A percentile compares a stretch with the other conserved stretches of the same genome.
These are phyloP conservation scores for Papilio glaucus DNA, from an alignment of 1,140 invertebrate species.

Conservation along the genomic window DNA sequence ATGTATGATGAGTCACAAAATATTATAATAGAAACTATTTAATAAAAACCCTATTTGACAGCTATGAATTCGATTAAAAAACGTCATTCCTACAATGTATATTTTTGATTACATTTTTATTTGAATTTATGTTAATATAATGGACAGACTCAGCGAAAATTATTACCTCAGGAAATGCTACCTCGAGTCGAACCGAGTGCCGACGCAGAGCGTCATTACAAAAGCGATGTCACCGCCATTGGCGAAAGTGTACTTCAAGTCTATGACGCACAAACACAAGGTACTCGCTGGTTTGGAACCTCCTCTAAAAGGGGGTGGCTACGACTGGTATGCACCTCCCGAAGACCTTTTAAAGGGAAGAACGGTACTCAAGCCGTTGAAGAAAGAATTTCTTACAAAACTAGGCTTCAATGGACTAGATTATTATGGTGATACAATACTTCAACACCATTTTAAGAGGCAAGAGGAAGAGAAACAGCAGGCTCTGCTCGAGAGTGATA, in stretches of 20 bases:
- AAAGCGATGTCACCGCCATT: conserved; percentile 63
- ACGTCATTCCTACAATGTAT: neutral
- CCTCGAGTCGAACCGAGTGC: conserved; percentile 61
- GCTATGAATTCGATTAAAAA: neutral
- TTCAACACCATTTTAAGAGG: conserved; percentile 51
- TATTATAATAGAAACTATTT: conserved; percentile 58
- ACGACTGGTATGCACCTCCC: conserved; percentile 69
- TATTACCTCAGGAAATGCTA: conserved; percentile 69
- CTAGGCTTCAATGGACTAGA: conserved; percentile 61
- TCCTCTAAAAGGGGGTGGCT: conserved; percentile 66
- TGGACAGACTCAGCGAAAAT: conserved; percentile 64
- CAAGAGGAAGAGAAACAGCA: conserved; percentile 57
- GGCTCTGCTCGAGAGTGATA: conserved; percentile 56
- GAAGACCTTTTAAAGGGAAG: conserved; percentile 58
- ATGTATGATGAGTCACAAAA: too few relatives aligned
- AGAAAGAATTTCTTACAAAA: conserved; percentile 58
- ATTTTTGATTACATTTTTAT: conserved; percentile 38
- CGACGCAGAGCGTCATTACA: conserved; percentile 71
- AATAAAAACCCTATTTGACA: neutral
- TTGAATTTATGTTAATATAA: conserved; percentile 41
- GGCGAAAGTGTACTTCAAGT: conserved; percentile 71
- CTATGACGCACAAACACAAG: conserved; percentile 66
- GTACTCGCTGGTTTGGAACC: conserved; percentile 69
- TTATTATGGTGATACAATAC: conserved; percentile 52
- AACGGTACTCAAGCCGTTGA: conserved; percentile 60